Evolutionary conservation across 2,113 vertebrate genomes (phyloP), one percentile per base, ranked within the genome.

Genomic region (Pteruthius melanotis): DNA sequence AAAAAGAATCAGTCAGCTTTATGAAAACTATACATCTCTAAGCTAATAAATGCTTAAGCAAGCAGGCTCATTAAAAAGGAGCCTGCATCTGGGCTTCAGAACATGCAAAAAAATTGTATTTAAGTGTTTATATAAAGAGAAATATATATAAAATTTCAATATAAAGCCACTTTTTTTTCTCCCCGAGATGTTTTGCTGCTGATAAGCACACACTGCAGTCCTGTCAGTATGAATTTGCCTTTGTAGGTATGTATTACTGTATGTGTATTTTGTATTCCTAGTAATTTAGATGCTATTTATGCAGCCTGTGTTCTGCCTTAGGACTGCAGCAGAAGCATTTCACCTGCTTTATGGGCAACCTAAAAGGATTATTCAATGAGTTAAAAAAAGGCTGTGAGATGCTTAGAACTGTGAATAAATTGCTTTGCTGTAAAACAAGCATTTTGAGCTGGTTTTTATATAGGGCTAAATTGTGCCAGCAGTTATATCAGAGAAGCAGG

Each of bases 251-350:
- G 91, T 94, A 93, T 96, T 95, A 95, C 96, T 87, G 91, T 90
- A 84, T 93, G 91, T 96, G 94, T 93, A 92, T 97, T 97, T 95
- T 95, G 96, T 95, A 95, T 96, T 96, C 92, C 89, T 87, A 39
- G 94, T 91, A 95, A 96, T 97, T 97, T 96, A 83, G 90, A 90
- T 94, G 96, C 95, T 96, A 95, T 95, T 97, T 95, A 96, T 96
- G 95, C 95, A 97, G 96, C 90, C 90, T 84, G 86, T 93, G 94
- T 93, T 96, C 93, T 95, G 96, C 96, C 96, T 97, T 95, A 93
- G 96, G 96, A 97, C 95, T 97, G 93, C 96, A 95, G 96, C 95
- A 95, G 87, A 95, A 96, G 92, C 96, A 93, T 96, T 97, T 97
- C 91, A 96, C 93, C 93, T 96, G 96, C 96, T 95, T 97, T 95